Conservation (phyloP, 2,888 invertebrate species). For the Drosophila merina region DNA sequence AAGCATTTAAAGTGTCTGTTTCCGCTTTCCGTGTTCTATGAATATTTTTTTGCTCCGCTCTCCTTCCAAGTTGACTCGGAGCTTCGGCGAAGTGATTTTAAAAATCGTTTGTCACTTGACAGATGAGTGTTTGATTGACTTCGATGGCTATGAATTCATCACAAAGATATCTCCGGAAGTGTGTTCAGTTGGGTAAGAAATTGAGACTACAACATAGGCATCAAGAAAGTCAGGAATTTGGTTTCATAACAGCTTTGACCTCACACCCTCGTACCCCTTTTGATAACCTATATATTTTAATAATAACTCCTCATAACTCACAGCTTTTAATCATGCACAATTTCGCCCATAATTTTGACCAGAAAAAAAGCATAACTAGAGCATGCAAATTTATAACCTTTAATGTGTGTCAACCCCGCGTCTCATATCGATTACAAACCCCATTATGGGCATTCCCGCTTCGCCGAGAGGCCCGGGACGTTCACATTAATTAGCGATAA, state of each 20-base stretch:
- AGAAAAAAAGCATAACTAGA: conserved; percentile 25
- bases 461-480: conserved; percentile 15
- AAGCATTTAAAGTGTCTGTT: conserved; percentile 82
- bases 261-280: background rate
- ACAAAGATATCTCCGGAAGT: background rate
- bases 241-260: too few relatives aligned
- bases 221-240: background rate
- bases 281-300: conserved; percentile 2
- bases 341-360: conserved; percentile 1
- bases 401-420: conserved; percentile 48
- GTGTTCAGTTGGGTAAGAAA: background rate
- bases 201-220: background rate
- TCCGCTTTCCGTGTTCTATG: conserved; percentile 66
- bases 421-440: conserved; percentile 36
- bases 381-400: conserved; percentile 52
- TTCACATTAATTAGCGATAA: conserved; percentile 73
- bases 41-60: conserved; percentile 28
- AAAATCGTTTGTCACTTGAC: conserved; percentile 81
- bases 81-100: conserved; percentile 74
- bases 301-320: conserved; percentile 19
- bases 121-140: conserved; percentile 81
- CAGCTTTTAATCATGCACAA: conserved; percentile 8
- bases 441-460: conserved; percentile 21
- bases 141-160: conserved; percentile 57
- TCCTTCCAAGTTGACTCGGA: conserved; percentile 37